These are phyloP conservation scores for Corythornis madagascariensis DNA, from an alignment of 2,113 vertebrate genomes.

Conservation along the genomic window DNA sequence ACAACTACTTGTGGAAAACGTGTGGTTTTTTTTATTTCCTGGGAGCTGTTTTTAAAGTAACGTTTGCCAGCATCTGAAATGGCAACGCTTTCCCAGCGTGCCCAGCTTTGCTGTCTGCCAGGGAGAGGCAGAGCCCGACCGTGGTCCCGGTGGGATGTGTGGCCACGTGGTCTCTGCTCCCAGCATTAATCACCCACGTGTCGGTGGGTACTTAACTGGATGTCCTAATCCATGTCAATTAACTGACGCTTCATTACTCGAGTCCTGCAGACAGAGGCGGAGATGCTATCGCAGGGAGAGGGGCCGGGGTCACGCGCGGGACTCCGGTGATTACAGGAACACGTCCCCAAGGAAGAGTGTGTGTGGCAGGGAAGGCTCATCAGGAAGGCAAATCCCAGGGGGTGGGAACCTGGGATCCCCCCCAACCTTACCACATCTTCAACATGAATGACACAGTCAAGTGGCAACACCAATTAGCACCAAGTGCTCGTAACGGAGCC, in stretches of 20 bases:
- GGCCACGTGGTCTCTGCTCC: neutral
- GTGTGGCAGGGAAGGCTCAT: neutral
- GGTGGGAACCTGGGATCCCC: neutral
- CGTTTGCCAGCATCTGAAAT: neutral
- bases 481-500: neutral
- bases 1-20: neutral
- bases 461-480: neutral
- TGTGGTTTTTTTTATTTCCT: neutral
- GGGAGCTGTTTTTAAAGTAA: neutral
- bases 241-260: slow-evolving; percentile 32
- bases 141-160: rapidly evolving
- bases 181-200: slow-evolving; percentile 32
- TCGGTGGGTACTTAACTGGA: slow-evolving; percentile 27
- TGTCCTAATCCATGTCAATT: slow-evolving; percentile 56
- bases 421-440: neutral
- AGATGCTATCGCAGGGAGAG: neutral
- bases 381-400: neutral
- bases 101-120: neutral
- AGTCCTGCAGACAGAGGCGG: neutral
- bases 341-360: rapidly evolving
- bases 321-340: neutral
- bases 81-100: neutral
- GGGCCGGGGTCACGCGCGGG: neutral
- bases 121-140: neutral
- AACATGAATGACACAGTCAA: neutral